phyloP scores from a whole-genome alignment of 2,113 vertebrate genomes.

The Tylochromis polylepis region DNA sequence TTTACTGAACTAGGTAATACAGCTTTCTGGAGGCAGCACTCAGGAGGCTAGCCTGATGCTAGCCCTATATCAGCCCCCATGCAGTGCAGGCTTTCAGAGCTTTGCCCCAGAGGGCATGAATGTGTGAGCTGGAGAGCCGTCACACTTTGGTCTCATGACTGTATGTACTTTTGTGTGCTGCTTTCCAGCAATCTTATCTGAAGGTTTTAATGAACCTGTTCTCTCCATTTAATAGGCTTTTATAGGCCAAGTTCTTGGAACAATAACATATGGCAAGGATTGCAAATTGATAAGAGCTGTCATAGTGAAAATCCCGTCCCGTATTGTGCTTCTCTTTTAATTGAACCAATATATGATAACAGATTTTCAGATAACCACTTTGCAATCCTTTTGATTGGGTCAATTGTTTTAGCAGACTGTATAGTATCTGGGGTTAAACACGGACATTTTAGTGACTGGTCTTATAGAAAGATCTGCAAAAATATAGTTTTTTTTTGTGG shows the following conservation, averaged over 20 bases:
- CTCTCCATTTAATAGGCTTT: neutral
- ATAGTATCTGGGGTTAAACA: neutral
- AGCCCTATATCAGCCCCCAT: neutral
- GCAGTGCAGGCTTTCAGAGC: slow-evolving; percentile 13
- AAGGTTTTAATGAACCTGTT: neutral
- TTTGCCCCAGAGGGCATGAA: slow-evolving; percentile 10
- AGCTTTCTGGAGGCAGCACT: neutral
- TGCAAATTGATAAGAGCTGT: neutral
- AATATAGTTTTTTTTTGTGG: neutral
- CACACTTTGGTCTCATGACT: slow-evolving; percentile 70
- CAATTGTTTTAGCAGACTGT: neutral
- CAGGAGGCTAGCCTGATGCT: neutral
- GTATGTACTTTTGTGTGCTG: neutral
- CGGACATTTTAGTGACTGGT: neutral
- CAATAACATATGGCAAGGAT: neutral
- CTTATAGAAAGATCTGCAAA: neutral
- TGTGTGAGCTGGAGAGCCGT: slow-evolving; percentile 39
- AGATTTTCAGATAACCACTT: neutral
- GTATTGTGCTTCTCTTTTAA: neutral
- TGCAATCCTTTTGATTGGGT: neutral
- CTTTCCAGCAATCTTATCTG: slow-evolving; percentile 29
- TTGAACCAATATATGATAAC: neutral
- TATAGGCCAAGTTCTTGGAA: neutral
- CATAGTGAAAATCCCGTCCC: neutral
- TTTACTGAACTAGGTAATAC: neutral